Conservation (phyloP, 2,797 vertebrate species). For the Anguilla anguilla region DNA sequence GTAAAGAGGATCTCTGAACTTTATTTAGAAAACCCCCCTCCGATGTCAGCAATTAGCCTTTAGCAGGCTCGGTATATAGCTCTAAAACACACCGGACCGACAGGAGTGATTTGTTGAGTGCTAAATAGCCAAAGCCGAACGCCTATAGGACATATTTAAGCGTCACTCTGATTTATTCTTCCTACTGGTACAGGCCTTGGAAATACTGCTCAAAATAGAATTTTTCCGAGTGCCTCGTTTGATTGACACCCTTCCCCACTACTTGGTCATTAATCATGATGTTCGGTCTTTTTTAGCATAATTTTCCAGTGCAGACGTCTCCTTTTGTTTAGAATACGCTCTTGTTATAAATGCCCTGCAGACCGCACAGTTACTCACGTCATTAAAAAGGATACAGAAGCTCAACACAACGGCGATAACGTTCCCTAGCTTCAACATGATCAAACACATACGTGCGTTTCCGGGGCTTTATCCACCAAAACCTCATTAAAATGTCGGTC, state of each 20-base stretch:
- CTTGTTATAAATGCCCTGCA: neutral
- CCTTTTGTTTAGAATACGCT: neutral
- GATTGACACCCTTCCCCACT: slow-evolving; percentile 61
- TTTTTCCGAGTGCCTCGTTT: slow-evolving; percentile 69
- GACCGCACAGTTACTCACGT: neutral
- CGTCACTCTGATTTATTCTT: slow-evolving; percentile 74
- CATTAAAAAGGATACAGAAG: neutral
- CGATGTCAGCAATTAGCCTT: slow-evolving; percentile 48
- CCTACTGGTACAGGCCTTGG: slow-evolving; percentile 65
- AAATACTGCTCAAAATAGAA: slow-evolving; percentile 77
- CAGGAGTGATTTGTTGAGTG: slow-evolving; percentile 76
- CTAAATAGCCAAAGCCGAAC: slow-evolving; percentile 74
- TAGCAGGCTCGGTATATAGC: slow-evolving; percentile 49
- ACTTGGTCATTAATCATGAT: slow-evolving; percentile 61
- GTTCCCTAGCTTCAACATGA: neutral
- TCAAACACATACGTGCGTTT: neutral
- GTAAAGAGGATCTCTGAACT: slow-evolving; percentile 11
- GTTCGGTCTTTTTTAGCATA: slow-evolving; percentile 58
- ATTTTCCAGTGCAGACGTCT: slow-evolving; percentile 61
- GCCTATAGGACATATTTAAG: slow-evolving; percentile 70
- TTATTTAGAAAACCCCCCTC: slow-evolving; percentile 19
- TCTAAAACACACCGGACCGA: slow-evolving; percentile 48
- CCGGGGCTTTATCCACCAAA: neutral
- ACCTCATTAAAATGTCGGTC: neutral
- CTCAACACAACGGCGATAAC: neutral